These are phyloP conservation scores for Chrysogorgia sp. DNA, from an alignment of 92 coral and sea anemone species.

Conservation along the genomic window DNA sequence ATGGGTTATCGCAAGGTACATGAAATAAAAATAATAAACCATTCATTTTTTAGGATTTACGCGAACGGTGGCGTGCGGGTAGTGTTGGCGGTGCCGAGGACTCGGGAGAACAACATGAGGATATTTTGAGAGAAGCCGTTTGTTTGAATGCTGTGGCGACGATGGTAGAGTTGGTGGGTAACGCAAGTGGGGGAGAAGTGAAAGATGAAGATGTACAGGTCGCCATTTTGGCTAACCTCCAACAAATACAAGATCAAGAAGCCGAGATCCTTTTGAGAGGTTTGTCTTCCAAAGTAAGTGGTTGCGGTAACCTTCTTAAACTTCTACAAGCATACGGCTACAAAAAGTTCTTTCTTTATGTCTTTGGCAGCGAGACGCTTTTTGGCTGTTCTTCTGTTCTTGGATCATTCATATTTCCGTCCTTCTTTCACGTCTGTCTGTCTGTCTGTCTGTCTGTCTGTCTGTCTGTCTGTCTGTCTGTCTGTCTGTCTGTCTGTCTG, in stretches of 20 bases:
- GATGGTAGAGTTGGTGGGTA: slow-evolving; percentile 42
- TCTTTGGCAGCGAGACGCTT: too few species aligned
- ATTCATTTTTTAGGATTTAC: slow-evolving; percentile 64
- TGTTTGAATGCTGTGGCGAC: slow-evolving; percentile 74
- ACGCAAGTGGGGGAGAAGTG: slow-evolving; percentile 57
- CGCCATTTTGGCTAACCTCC: slow-evolving; percentile 82
- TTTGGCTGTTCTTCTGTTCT: neutral
- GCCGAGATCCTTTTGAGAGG: slow-evolving; percentile 84
- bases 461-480: neutral
- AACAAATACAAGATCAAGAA: slow-evolving; percentile 87
- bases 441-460: neutral
- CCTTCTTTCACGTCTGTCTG: neutral
- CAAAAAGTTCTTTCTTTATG: too few species aligned
- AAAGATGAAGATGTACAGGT: slow-evolving; percentile 70
- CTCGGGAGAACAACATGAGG: slow-evolving; percentile 82
- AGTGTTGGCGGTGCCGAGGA: slow-evolving; percentile 90
- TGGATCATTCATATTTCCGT: neutral
- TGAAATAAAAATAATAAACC: neutral
- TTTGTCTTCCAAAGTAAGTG: slow-evolving; percentile 77
- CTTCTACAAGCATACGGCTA: too few species aligned
- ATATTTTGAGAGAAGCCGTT: slow-evolving; percentile 80
- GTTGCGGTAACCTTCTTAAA: too few species aligned
- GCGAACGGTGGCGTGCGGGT: slow-evolving; percentile 92
- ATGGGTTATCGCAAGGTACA: too few species aligned
- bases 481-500: neutral